Evolutionary conservation across 2,113 vertebrate genomes (phyloP), one percentile per base, ranked within the genome.

Genomic region (Seriola dumerili): DNA sequence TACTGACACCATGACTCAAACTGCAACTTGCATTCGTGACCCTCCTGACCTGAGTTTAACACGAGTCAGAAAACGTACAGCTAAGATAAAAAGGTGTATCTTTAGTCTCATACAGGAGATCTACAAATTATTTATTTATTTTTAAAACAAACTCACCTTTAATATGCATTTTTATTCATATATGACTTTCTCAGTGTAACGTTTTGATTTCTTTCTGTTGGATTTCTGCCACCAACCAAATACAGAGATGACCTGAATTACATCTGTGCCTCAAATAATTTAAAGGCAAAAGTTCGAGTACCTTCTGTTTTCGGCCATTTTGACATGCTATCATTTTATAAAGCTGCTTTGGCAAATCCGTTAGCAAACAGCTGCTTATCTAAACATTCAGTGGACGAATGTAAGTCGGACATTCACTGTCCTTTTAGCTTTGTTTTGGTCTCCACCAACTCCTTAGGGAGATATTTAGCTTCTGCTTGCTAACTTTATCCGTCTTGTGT

Each of bases 191-290:
- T 5, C 2, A 44, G 4, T 57, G 10, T 25, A 65, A 55, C 52
- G 10, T 8, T 42, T 42, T 42, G 8, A 2, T 42, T 42, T 42
- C 40, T 11, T 2, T 9, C 40, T 42, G 40, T 36, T 36, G 9
- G 9, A 42, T 40, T 63, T 79, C 34, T 50, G 48, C 74, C 9
- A 68, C 21, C 19, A 42, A 84, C 17, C 36, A 75, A 50, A 52
- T 50, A 65, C 11, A 40, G 40, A 61, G n/a, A 75, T 36, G 1
- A 29, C 38, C 63, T 16, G n/a, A 52, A 52, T 62, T 19, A 17
- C 0, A 5, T 42, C 3, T 63, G 19, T 8, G 17, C 16, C 71
- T 69, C 32, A 65, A 46, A 52, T 55, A 10, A 50, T 52, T 72
- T 9, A 38, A 68, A 68, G 68, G 57, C 63, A 55, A 10, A 34